A percentile compares a stretch with the other conserved stretches of the same genome.
These are phyloP conservation scores for Alethe castanea DNA, from an alignment of 2,113 vertebrate genomes.

Conservation along the genomic window DNA sequence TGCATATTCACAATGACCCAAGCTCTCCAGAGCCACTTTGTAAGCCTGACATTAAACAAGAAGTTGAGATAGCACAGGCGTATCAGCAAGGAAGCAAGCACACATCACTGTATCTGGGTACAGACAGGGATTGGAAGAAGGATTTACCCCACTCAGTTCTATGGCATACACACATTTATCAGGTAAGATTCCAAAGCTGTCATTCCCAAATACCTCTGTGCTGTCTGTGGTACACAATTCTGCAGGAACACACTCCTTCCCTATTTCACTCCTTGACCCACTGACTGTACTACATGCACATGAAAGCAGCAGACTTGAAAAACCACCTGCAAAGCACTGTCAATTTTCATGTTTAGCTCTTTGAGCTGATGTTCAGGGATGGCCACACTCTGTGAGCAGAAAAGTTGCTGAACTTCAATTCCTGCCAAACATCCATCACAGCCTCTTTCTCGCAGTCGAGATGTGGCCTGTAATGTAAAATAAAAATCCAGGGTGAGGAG, in stretches of 20 bases:
- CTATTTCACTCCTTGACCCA: neutral
- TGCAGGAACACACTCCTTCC: neutral
- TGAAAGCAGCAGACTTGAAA: neutral
- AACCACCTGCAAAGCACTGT: conserved; percentile 92
- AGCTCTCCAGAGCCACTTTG: conserved; percentile 90
- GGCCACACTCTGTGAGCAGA: conserved; percentile 92
- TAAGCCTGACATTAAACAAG: conserved; percentile 80
- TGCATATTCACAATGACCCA: conserved; percentile 96
- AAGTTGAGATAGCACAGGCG: neutral
- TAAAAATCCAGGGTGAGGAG: conserved; percentile 2
- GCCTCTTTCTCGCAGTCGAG: conserved; percentile 88
- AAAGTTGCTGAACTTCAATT: conserved; percentile 96
- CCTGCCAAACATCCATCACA: conserved; percentile 92
- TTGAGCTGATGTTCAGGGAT: conserved; percentile 97
- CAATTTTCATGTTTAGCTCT: conserved; percentile 94
- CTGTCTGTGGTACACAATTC: neutral
- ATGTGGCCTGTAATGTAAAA: conserved; percentile 81
- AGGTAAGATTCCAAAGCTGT: neutral
- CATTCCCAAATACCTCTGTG: neutral
- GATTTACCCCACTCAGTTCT: neutral
- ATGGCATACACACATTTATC: neutral
- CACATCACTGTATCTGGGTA: neutral
- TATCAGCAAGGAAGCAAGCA: neutral
- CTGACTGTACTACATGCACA: neutral
- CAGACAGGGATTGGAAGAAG: neutral